Percentiles rank a stretch among this genome's conserved stretches.
These are phyloP conservation scores for Luidia sarsii DNA, from an alignment of 53 echinoderm and acorn worm species.

Conservation along the genomic window DNA sequence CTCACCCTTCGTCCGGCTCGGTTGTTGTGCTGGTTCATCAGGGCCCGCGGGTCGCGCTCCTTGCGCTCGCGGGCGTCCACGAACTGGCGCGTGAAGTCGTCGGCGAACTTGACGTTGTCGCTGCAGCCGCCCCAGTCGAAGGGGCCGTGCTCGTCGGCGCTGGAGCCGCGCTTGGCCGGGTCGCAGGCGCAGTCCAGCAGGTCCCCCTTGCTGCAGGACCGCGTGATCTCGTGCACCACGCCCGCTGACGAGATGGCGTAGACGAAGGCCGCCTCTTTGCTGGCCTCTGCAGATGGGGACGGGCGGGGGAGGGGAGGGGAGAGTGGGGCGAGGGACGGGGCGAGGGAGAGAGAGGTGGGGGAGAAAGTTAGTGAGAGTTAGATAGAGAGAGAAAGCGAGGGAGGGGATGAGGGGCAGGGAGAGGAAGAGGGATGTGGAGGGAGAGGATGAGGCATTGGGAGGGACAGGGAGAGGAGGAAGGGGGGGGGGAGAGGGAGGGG, in stretches of 20 bases:
- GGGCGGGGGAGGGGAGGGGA: no score
- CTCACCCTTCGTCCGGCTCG: conserved; percentile 93
- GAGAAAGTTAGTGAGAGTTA: no score
- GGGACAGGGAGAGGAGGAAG: no score
- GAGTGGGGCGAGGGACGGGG: no score
- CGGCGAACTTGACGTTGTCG: conserved; percentile 92
- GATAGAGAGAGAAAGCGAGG: no score
- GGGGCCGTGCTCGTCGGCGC: conserved; percentile 67
- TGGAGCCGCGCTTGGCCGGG: conserved; percentile 78
- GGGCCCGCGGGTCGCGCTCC: conserved; percentile 81
- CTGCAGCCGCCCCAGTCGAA: conserved; percentile 98
- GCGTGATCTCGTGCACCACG: conserved; percentile 89
- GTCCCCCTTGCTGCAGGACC: conserved; percentile 91
- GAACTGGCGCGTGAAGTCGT: conserved; percentile 83
- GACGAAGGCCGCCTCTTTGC: conserved; percentile 86
- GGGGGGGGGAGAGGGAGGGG: no score
- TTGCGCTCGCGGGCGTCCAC: conserved; percentile 85
- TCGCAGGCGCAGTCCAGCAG: conserved; percentile 91
- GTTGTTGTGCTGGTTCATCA: conserved; percentile 98
- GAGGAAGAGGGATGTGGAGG: no score
- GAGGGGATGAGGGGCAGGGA: no score
- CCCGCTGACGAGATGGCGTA: conserved; percentile 95
- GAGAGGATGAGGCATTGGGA: no score
- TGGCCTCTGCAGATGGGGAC: no score
- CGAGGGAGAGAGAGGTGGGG: no score